A percentile compares a stretch with the other conserved stretches of the same genome.
Conservation (phyloP, 2,888 invertebrate genomes). For the Abrostola tripartita region DNA sequence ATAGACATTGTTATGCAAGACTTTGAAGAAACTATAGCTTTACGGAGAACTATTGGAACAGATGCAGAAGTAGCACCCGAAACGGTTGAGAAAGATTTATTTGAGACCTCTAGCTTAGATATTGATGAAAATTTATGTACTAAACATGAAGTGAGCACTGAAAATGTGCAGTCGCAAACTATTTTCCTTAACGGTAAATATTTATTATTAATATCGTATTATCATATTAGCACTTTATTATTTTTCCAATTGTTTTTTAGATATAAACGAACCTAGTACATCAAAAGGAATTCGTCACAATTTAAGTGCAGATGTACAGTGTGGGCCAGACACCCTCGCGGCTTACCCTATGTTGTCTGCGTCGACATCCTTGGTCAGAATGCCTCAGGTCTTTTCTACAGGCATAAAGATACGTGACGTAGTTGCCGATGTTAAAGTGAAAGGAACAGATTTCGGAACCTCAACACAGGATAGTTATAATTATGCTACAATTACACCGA, state of each 20-base stretch:
- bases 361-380: conserved; percentile 66
- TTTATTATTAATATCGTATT: neutral
- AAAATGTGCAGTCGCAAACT: conserved; percentile 68
- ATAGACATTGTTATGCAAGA: conserved; percentile 73
- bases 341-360: conserved; percentile 63
- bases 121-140: conserved; percentile 62
- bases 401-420: conserved; percentile 71
- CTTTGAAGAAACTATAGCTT: conserved; percentile 69
- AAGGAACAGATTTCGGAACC: conserved; percentile 64
- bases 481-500: conserved; percentile 55
- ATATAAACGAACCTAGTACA: conserved; percentile 83
- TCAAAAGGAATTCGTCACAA: conserved; percentile 82
- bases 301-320: conserved; percentile 78
- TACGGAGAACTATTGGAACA: conserved; percentile 72
- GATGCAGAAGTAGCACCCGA: conserved; percentile 59
- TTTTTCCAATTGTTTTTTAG: conserved; percentile 56
- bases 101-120: conserved; percentile 55
- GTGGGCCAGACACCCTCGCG: conserved; percentile 74
- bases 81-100: conserved; percentile 44
- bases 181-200: conserved; percentile 78
- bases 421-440: conserved; percentile 44
- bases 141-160: conserved; percentile 58
- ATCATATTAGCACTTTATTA: neutral
- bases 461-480: conserved; percentile 53
- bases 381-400: conserved; percentile 62